These are phyloP conservation scores for Aphidius gifuensis DNA, from an alignment of 1,140 invertebrate genomes.

Conservation along the genomic window DNA sequence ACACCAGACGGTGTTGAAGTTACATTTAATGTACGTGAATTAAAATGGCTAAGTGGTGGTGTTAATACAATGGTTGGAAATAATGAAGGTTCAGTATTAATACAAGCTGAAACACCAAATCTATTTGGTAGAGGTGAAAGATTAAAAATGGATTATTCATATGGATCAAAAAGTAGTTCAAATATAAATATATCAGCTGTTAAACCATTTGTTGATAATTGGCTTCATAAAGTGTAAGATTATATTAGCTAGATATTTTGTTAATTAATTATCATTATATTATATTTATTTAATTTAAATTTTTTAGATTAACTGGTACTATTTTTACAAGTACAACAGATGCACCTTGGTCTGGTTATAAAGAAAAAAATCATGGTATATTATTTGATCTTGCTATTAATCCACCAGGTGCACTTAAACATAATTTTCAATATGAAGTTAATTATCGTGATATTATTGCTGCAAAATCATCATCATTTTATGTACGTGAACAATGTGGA, in stretches of 20 bases:
- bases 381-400: slow-evolving; percentile 66
- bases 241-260: neutral
- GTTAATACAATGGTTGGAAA: slow-evolving; percentile 79
- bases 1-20: slow-evolving; percentile 78
- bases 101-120: slow-evolving; percentile 74
- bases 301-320: slow-evolving; percentile 62
- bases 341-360: slow-evolving; percentile 79
- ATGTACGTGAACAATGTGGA: slow-evolving; percentile 78
- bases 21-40: slow-evolving; percentile 77
- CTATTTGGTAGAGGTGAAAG: slow-evolving; percentile 78
- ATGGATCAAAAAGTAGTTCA: slow-evolving; percentile 68
- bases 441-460: slow-evolving; percentile 72
- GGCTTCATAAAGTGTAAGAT: slow-evolving; percentile 45
- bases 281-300: slow-evolving; percentile 30
- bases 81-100: slow-evolving; percentile 77
- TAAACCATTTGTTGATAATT: slow-evolving; percentile 68
- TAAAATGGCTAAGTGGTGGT: slow-evolving; percentile 71
- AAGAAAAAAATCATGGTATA: slow-evolving; percentile 62
- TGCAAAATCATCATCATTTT: slow-evolving; percentile 66
- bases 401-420: slow-evolving; percentile 62
- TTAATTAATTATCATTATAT: slow-evolving; percentile 16
- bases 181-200: slow-evolving; percentile 70
- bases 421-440: slow-evolving; percentile 82
- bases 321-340: slow-evolving; percentile 72
- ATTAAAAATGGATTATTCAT: slow-evolving; percentile 71